phyloP scores from a whole-genome alignment of 2,888 invertebrate genomes.

The Tryphoninae sp. region DNA sequence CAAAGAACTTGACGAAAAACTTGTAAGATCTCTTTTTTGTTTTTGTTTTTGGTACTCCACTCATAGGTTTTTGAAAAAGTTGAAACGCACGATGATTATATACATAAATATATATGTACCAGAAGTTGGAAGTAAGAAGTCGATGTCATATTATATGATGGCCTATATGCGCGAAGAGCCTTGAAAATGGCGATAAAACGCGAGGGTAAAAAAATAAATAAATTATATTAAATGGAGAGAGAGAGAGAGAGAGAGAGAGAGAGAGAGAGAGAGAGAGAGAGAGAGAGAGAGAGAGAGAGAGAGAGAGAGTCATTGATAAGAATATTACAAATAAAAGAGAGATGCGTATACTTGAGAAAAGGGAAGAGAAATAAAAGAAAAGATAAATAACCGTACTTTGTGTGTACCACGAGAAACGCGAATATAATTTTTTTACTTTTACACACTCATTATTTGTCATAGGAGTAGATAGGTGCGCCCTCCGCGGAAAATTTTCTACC shows the following conservation, averaged over 20 bases:
- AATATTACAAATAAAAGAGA: conserved; percentile 54
- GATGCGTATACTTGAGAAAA: conserved; percentile 55
- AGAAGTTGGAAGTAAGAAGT: conserved; percentile 31
- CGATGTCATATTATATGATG: conserved; percentile 59
- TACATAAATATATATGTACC: conserved; percentile 27
- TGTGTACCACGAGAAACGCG: conserved; percentile 58
- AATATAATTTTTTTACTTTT: conserved; percentile 64
- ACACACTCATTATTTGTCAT: conserved; percentile 61
- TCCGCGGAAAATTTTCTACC: conserved; percentile 25
- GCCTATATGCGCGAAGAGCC: conserved; percentile 49
- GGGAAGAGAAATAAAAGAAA: neutral
- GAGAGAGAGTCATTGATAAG: conserved; percentile 37
- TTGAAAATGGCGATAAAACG: conserved; percentile 37
- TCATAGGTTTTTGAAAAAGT: conserved; percentile 13
- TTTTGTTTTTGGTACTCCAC: neutral
- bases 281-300: neutral
- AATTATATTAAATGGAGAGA: conserved; percentile 6
- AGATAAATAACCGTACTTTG: conserved; percentile 51
- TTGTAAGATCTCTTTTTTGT: neutral
- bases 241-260: neutral
- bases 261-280: neutral
- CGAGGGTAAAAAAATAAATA: conserved; percentile 43
- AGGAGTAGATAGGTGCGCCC: conserved; percentile 22
- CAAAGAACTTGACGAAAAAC: neutral
- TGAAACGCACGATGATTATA: conserved; percentile 23